Conservation (phyloP, 2,888 invertebrate genomes). For the Lepidocyrtoides sp. region DNA sequence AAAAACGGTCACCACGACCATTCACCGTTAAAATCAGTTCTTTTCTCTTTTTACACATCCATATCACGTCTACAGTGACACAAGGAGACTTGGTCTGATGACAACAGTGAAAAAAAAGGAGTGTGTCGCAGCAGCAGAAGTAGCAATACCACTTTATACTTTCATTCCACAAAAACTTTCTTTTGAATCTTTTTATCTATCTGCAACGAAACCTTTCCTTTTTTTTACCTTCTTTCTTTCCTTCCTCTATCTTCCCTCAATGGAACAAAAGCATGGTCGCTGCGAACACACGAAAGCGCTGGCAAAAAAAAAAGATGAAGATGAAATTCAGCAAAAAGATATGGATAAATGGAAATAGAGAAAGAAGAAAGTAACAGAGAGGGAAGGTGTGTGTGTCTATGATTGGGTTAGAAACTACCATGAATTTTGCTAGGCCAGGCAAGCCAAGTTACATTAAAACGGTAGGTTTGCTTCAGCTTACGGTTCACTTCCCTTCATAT, state of each 20-base stretch:
- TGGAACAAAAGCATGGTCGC: background rate
- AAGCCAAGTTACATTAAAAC: background rate
- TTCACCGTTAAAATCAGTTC: constrained; percentile 54
- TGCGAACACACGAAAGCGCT: background rate
- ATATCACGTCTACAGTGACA: constrained; percentile 56
- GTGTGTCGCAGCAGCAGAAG: background rate
- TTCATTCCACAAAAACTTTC: background rate
- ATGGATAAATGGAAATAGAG: background rate
- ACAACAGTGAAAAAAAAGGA: background rate
- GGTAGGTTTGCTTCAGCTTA: constrained; percentile 6
- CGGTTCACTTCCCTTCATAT: background rate
- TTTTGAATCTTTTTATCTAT: constrained; percentile 23
- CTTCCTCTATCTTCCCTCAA: background rate
- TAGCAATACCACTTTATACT: background rate
- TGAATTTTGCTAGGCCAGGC: background rate
- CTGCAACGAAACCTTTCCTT: background rate
- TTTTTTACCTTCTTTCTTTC: constrained; percentile 2
- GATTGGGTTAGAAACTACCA: background rate
- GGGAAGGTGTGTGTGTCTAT: background rate
- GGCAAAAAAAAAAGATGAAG: background rate
- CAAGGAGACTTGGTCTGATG: background rate
- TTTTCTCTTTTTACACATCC: constrained; percentile 28
- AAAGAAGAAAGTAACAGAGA: background rate
- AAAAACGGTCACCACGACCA: constrained; percentile 3
- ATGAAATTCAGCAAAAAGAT: constrained; percentile 19